Percentiles rank a stretch among this genome's conserved stretches.
phyloP scores from a whole-genome alignment of 2,797 vertebrate species.

The Phoebastria nigripes region DNA sequence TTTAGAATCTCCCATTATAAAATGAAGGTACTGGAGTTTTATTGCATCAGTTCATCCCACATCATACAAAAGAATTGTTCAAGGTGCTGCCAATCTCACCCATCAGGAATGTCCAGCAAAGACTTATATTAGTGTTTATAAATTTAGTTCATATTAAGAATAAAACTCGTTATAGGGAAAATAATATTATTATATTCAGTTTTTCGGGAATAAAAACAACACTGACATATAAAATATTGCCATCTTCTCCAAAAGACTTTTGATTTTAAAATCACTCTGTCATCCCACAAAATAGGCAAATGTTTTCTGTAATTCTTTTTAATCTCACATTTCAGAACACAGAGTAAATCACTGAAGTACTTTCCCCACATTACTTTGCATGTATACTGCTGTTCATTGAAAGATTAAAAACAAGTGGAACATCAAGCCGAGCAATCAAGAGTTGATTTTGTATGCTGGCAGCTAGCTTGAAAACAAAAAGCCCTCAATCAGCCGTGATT shows the following conservation, averaged over 20 bases:
- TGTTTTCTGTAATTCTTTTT: background rate
- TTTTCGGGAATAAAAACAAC: background rate
- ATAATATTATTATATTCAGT: background rate
- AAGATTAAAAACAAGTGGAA: constrained; percentile 17
- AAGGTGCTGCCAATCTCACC: background rate
- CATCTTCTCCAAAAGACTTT: background rate
- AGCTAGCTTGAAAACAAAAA: constrained; percentile 42
- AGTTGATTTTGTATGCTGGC: background rate
- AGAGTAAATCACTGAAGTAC: background rate
- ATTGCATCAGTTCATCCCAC: background rate
- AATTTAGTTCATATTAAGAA: background rate
- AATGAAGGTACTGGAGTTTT: background rate
- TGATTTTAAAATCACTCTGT: constrained; percentile 24
- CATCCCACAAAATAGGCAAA: constrained; percentile 1
- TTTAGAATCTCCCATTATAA: background rate
- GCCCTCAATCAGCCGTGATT: constrained; percentile 21
- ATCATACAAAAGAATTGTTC: background rate
- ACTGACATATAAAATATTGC: background rate
- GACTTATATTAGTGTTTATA: background rate
- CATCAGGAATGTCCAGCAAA: background rate
- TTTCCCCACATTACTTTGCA: background rate
- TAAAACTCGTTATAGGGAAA: background rate
- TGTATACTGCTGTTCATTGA: constrained; percentile 1
- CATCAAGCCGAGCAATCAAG: constrained; percentile 44
- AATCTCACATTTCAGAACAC: background rate